phyloP scores from a whole-genome alignment of 2,797 vertebrate genomes.

The Enteromius trimaculatus region DNA sequence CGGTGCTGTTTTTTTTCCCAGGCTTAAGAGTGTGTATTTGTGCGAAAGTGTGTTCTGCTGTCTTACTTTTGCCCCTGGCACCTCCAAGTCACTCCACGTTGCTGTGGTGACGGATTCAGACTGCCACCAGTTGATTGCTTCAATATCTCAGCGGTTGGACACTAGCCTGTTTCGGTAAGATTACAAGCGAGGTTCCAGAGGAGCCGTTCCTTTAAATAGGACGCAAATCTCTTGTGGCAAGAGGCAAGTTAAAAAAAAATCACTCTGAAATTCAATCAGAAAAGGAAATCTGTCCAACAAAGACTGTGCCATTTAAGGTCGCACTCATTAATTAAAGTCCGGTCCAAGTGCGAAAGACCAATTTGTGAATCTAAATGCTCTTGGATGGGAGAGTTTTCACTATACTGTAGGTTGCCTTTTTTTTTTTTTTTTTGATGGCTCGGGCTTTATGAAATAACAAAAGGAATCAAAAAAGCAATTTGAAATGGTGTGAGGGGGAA shows the following conservation, averaged over 20 bases:
- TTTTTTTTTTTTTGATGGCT: conserved; percentile 45
- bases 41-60: not conserved
- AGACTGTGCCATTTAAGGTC: conserved; percentile 58
- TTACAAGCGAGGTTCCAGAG: conserved; percentile 57
- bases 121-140: conserved; percentile 45
- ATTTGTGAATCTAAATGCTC: conserved; percentile 61
- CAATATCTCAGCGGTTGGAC: conserved; percentile 42
- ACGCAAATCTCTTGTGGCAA: conserved; percentile 57
- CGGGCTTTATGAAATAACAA: conserved; percentile 60
- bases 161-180: conserved; percentile 36
- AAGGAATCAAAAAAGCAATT: conserved; percentile 62
- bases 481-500: conserved; percentile 56
- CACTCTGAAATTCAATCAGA: conserved; percentile 64
- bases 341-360: conserved; percentile 56
- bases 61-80: conserved; percentile 20
- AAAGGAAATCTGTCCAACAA: conserved; percentile 59
- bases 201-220: conserved; percentile 61
- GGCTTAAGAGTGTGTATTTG: conserved; percentile 9
- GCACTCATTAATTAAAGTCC: conserved; percentile 67
- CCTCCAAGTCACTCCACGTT: conserved; percentile 13
- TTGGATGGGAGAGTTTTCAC: not conserved
- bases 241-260: conserved; percentile 33
- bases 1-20: conserved; percentile 45
- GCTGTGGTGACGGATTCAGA: conserved; percentile 40
- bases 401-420: conserved; percentile 51